Evolutionary conservation across 2,797 vertebrate species (phyloP), one percentile per base, ranked within the genome.

Genomic region (Alfaro cultratus): DNA sequence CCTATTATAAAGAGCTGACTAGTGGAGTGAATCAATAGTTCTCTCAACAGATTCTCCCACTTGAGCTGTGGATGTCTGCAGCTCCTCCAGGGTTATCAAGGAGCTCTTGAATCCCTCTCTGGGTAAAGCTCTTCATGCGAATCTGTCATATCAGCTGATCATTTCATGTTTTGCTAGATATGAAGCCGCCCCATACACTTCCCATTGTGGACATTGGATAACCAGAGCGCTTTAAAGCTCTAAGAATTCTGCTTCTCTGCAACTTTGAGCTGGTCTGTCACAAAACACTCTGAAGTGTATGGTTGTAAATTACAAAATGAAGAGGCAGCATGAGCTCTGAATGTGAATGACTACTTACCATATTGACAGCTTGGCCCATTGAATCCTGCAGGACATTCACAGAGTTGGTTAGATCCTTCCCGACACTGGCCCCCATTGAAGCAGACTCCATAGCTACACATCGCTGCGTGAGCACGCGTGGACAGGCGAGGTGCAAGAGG

Each of bases 321-420:
- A 45, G 43, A 72, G 43, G 15, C 6, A 72, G 43, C 15, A 23
- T 16, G 21, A 45, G 5, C n/a, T 51, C 4, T 75, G 36, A 72
- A 53, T 12, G 21, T 77, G 15, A 75, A 51, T 29, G 67, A 84
- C 18, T 73, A 93, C 97, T 97, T 89, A 97, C 97, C 96, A 0
- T 97, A 95, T 92, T 97, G 97, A 82, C 97, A 98, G 93, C 94
- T 97, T 77, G 97, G 94, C 0, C 98, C 97, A 9, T 93, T 96
- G 92, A 98, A 99, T 4, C 97, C 97, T 0, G 89, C 67, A 26
- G 96, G 94, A 86, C 97, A 98, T 74, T 86, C 94, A 21, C 97
- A 98, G 0, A 92, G 95, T 91, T 94, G 96, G 0, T 91, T 85
- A 3, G 95, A 94, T 74, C 95, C 95, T 71, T 95, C 94, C 2